Evolutionary conservation across 2,113 vertebrate species (phyloP).

Genomic region (Podocnemis expansa): DNA sequence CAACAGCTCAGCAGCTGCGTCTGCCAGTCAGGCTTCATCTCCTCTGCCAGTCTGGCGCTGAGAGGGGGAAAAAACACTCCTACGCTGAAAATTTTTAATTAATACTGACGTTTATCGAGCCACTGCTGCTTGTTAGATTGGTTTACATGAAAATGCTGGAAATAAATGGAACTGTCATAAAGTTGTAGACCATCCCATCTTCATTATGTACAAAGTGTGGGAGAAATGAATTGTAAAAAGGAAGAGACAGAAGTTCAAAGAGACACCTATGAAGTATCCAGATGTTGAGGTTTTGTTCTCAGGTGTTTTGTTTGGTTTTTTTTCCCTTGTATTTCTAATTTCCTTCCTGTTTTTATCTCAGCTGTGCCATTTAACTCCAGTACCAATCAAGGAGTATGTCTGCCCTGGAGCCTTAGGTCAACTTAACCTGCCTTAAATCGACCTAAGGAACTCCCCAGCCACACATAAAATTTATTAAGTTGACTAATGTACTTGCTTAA

Average conservation of each 20-base stretch:
- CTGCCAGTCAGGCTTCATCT: constrained; percentile 57
- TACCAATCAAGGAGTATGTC: neutral
- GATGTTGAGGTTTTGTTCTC: neutral
- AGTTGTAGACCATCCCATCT: constrained; percentile 51
- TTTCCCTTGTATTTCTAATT: neutral
- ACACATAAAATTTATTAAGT: no score
- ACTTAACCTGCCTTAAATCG: no score
- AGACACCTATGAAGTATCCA: neutral
- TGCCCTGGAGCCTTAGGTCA: no score
- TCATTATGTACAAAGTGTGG: constrained; percentile 52
- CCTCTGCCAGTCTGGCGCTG: constrained; percentile 45
- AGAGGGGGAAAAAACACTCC: constrained; percentile 10
- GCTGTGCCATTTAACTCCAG: no score
- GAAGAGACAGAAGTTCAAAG: constrained; percentile 22
- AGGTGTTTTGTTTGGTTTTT: neutral
- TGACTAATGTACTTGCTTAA: no score
- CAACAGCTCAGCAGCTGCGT: constrained; percentile 63
- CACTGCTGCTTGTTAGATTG: constrained; percentile 58
- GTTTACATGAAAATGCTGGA: constrained; percentile 61
- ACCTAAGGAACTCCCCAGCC: no score
- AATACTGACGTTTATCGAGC: constrained; percentile 74
- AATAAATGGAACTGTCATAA: constrained; percentile 72
- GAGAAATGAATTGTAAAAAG: constrained; percentile 45
- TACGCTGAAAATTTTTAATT: constrained; percentile 59
- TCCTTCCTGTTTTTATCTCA: neutral